Evolutionary conservation across 2,888 invertebrate species (phyloP).

Genomic region (Dasypolia templi): DNA sequence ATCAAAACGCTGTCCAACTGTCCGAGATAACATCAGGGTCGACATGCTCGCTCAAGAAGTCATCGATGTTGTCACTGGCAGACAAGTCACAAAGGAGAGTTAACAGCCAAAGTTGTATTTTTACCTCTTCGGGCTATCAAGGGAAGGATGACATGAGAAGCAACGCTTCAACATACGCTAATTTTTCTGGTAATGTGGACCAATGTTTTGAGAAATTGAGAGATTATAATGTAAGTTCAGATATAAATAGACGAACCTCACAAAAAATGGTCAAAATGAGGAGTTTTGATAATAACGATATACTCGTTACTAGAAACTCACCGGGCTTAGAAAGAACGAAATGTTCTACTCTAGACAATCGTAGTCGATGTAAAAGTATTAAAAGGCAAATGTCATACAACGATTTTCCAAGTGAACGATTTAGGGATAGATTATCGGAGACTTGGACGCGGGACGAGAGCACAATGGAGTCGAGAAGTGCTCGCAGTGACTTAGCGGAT

Average conservation of each 20-base stretch:
- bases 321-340: conserved; percentile 81
- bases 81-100: conserved; percentile 86
- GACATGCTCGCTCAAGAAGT: conserved; percentile 85
- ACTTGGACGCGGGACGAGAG: conserved; percentile 82
- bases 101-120: conserved; percentile 87
- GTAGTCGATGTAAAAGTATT: conserved; percentile 86
- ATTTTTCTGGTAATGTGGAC: conserved; percentile 88
- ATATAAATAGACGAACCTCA: conserved; percentile 74
- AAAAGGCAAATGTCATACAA: conserved; percentile 88
- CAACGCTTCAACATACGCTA: conserved; percentile 84
- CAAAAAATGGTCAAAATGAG: conserved; percentile 84
- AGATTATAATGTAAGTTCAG: conserved; percentile 79
- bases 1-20: conserved; percentile 87
- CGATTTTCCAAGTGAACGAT: conserved; percentile 87
- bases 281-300: conserved; percentile 86
- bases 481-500: conserved; percentile 80
- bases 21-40: conserved; percentile 88
- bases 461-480: conserved; percentile 79
- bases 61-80: conserved; percentile 86
- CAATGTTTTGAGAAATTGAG: conserved; percentile 87
- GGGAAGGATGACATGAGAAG: conserved; percentile 84
- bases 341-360: conserved; percentile 88
- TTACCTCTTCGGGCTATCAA: conserved; percentile 82
- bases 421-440: conserved; percentile 81
- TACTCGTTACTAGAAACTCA: conserved; percentile 79